Base-by-base conservation (phyloP, 2,797 vertebrate genomes). In the Yasuhikotakia modesta region DNA sequence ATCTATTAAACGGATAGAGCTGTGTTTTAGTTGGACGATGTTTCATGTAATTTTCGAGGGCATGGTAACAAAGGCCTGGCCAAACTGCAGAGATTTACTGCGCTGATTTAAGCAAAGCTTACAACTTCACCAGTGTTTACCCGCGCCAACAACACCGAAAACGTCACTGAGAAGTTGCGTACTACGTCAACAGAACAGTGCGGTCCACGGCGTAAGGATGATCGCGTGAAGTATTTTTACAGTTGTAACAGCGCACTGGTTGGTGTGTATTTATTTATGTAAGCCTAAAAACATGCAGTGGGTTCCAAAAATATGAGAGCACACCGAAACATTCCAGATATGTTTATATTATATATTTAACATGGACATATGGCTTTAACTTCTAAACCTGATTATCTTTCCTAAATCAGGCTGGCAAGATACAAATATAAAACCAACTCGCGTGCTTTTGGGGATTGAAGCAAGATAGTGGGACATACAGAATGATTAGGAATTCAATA, bases 81-180 rank as follows among this genome's bases (percentile, higher is more conserved):
- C 45, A 53, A 14, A 10, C 45, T 70, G 57, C 63, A 24, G 66
- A 67, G 79, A 73, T 82, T 79, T 70, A 19, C 58, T 5, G 76
- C 70, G 73, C 78, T 58, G 79, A 13, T 79, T 83, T 76, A 66
- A 57, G 74, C 76, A 73, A 65, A 82, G 85, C 84, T 76, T 79
- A 81, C 43, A 79, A 78, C 81, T 79, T 70, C 53, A 19, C 79
- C 52, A 76, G 63, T 67, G 73, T 76, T 67, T 76, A 70, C 57
- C 52, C 57, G 73, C 65, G 69, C 53, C 45, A 63, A 80, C 67
- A 75, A 74, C 73, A 75, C 68, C 58, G 71, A n/a, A 13, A 52
- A 75, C 86, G 86, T 87, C 85, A 82, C 60, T 19, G 12, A 30
- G 22, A 68, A 3, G 30, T 43, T 82, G 85, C 53, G 85, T 58